Base-by-base conservation (phyloP, 2,797 vertebrate species). In the Echeneis naucrates region DNA sequence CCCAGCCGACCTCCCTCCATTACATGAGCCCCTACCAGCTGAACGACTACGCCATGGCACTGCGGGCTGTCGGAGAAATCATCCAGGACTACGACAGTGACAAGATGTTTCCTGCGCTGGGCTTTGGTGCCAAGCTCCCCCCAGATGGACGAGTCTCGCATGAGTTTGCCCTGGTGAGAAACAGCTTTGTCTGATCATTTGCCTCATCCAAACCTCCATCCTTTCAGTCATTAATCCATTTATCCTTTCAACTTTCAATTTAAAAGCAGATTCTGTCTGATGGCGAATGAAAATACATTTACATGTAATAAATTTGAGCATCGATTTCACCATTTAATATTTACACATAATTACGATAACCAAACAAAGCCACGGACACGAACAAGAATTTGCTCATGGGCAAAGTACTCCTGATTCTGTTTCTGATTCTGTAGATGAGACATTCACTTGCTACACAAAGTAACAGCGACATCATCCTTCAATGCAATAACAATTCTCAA, bases 71-170 rank as follows among this genome's bases (percentile, higher is more conserved):
- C 8, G 98, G 98, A 5, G 98, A 99, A 93, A 99, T 99, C 68
- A 98, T 99, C 90, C 98, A 99, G 94, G 98, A 99, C 92, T 99
- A 99, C 23, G 98, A 99, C 91, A 98, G 96, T 37, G 98, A 99
- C 87, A 99, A 99, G 94, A 96, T 99, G 96, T 99, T 99, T 88
- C 98, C 98, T 17, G 98, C 98, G 4, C 94, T 99, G 58, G 98
- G 98, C 40, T 99, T 99, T 75, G 98, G 98, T 51, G 98, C 98
- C 86, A 97, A 97, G 81, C 95, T 99, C 72, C 98, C 98, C 57
- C 98, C 98, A 9, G 96, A 99, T 73, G 98, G 98, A 89, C 95
- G 96, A 53, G 95, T 99, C 75, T 99, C 97, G 2, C 98, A 99
- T 73, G 98, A 99, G 86, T 99, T 99, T 91, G 96, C 98, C 50